phyloP scores from a whole-genome alignment of 2,113 vertebrate species.

The human (Homo sapiens) region GRCh38 chr1:240241501-240242000 shows the following conservation, averaged over 20 bases:
- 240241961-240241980: too few relatives aligned
- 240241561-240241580: neutral
- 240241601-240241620: neutral
- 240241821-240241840: too few relatives aligned
- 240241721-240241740: neutral
- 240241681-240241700: neutral
- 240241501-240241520: neutral
- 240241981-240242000: too few relatives aligned
- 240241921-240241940: too few relatives aligned
- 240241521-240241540: neutral
- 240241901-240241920: too few relatives aligned
- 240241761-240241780: neutral
- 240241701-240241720: neutral
- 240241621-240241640: neutral
- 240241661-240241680: neutral
- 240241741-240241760: too few relatives aligned
- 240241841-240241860: too few relatives aligned
- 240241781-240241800: too few relatives aligned
- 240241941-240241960: too few relatives aligned
- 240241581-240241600: neutral
- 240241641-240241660: neutral
- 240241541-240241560: neutral
- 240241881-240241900: too few relatives aligned
- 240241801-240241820: neutral
- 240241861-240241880: too few relatives aligned